Base-by-base conservation (phyloP, 1,140 invertebrate species). In the Hesperophylax magnus region DNA sequence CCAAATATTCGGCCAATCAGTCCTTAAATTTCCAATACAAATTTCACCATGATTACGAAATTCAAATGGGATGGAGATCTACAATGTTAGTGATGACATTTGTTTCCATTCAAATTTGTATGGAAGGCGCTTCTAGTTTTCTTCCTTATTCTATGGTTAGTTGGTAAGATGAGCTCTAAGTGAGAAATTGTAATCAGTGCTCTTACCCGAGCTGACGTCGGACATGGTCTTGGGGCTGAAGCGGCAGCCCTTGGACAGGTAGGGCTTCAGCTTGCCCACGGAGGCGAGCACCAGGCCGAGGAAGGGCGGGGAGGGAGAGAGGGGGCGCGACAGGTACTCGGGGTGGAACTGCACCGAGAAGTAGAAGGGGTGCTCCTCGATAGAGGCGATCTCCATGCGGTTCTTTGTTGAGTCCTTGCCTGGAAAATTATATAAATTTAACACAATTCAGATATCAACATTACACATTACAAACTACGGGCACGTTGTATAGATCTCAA, bases 331-430 rank as follows among this genome's bases (percentile, higher is more conserved):
- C 69, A 99, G 91, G 88, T 99, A 99, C 88, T 99, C 98, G 0
- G 98, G 98, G 89, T 99, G 98, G 88, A 96, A 99, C 88, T 99
- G 99, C 0, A 98, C 97, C 0, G 95, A 97, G 15, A 99, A 96
- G 89, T 96, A 99, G 87, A 96, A 99, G 0, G 94, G 95, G 90
- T 99, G 98, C 0, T 87, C 89, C 65, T 91, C 91, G 31, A 95
- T 89, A 87, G 93, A 93, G 18, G 94, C 92, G 39, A 95, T 96
- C 91, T 98, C 98, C 98, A 99, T 99, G 67, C 94, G 91, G 63
- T 91, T 91, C 78, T 93, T 91, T 31, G 93, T 92, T 47, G 91
- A 90, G 86, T 97, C 96, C 39, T 91, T 92, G 72, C 92, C 92
- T 92, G 65, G 9, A 87, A 86, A 20, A 65, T 27, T 79, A 39